phyloP scores from a whole-genome alignment of 2,113 vertebrate genomes.

The Sylvia atricapilla region DNA sequence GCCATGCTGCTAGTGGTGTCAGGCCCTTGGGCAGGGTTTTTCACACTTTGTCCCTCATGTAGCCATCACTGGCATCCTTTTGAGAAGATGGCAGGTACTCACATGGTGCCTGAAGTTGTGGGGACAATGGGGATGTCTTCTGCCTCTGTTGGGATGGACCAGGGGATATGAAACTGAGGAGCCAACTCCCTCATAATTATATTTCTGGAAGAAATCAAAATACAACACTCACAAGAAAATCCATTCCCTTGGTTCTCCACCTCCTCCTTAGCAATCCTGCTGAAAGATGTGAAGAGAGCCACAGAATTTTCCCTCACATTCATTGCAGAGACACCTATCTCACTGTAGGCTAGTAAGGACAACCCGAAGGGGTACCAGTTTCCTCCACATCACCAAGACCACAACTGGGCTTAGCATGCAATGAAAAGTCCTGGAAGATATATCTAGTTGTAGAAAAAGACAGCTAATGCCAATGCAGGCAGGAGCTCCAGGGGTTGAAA shows the following conservation, averaged over 20 bases:
- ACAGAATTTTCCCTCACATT: background rate
- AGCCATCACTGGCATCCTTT: background rate
- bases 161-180: slow-evolving; percentile 97
- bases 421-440: background rate
- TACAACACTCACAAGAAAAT: background rate
- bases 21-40: background rate
- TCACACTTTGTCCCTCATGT: background rate
- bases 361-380: background rate
- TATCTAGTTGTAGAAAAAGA: background rate
- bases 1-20: background rate
- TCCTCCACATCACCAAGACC: background rate
- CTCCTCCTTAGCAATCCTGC: background rate
- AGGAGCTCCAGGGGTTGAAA: background rate
- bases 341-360: background rate
- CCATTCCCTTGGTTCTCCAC: background rate
- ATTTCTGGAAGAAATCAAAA: slow-evolving; percentile 79
- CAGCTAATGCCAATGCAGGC: background rate
- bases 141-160: slow-evolving; percentile 97
- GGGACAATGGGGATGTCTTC: slow-evolving; percentile 99
- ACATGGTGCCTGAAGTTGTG: slow-evolving; percentile 99
- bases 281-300: background rate
- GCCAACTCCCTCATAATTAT: slow-evolving; percentile 97
- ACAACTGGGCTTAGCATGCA: background rate
- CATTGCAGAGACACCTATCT: background rate
- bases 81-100: slow-evolving; percentile 58